phyloP scores from a whole-genome alignment of 2,113 vertebrate genomes.

The Axis porcinus region DNA sequence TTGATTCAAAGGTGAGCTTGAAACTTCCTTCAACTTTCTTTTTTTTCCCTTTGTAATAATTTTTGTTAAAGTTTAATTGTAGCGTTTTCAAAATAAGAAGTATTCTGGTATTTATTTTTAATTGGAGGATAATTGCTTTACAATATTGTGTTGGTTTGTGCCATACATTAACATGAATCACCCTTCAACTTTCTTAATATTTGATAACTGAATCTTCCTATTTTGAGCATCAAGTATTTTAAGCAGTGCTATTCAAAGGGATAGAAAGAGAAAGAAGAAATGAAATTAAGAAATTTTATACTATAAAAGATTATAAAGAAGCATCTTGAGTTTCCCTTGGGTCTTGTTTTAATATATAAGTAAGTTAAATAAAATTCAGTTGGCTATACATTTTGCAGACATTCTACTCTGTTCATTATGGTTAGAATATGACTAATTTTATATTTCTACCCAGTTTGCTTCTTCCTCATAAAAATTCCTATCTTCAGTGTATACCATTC shows the following conservation, averaged over 20 bases:
- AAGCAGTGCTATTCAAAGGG: neutral
- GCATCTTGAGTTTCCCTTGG: neutral
- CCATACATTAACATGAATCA: neutral
- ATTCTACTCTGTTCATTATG: neutral
- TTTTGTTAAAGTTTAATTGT: neutral
- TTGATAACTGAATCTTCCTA: neutral
- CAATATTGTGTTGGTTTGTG: neutral
- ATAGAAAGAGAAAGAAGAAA: neutral
- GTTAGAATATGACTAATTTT: neutral
- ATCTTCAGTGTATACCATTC: neutral
- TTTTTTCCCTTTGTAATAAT: neutral
- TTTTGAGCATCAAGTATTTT: neutral
- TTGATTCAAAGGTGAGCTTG: neutral
- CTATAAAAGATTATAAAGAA: neutral
- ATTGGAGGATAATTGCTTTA: neutral
- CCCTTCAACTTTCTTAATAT: neutral
- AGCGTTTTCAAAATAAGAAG: neutral
- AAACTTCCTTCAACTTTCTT: neutral
- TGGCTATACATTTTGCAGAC: neutral
- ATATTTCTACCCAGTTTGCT: neutral
- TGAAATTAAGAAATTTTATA: neutral
- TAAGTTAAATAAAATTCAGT: neutral
- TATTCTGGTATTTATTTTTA: neutral
- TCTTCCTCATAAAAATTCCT: neutral
- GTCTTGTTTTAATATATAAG: neutral